phyloP scores from a whole-genome alignment of 2,113 vertebrate genomes.

The Pandion haliaetus region DNA sequence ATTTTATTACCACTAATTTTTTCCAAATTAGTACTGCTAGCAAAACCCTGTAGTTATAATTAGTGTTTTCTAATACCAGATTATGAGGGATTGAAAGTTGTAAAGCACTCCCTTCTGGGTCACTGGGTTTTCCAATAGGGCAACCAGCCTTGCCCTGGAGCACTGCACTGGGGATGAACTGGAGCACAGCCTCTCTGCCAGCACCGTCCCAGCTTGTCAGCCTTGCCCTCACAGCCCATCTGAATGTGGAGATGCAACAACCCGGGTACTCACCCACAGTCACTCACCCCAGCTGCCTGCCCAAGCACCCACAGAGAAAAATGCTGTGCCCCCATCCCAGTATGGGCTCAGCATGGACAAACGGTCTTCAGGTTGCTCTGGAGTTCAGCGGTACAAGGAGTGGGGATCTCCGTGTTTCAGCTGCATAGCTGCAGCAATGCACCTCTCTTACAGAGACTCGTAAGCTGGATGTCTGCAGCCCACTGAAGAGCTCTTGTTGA shows the following conservation, averaged over 20 bases:
- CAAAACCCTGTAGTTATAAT: background rate
- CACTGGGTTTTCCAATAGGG: background rate
- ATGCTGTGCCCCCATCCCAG: background rate
- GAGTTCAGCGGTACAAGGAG: background rate
- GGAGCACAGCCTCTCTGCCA: background rate
- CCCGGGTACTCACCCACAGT: rapidly evolving
- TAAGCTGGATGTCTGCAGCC: background rate
- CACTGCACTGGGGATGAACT: background rate
- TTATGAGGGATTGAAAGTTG: background rate
- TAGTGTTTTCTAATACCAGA: background rate
- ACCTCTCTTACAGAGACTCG: rapidly evolving
- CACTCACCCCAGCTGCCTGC: background rate
- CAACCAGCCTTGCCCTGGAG: background rate
- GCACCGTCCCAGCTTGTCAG: rapidly evolving
- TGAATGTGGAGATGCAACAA: background rate
- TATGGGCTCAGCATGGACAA: rapidly evolving
- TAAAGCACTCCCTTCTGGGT: slow-evolving; percentile 20
- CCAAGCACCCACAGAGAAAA: background rate
- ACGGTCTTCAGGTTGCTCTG: background rate
- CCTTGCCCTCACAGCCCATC: background rate
- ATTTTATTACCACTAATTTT: background rate
- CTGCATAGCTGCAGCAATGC: background rate
- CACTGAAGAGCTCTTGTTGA: background rate
- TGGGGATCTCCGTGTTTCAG: rapidly evolving
- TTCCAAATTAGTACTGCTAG: background rate